phyloP scores from a whole-genome alignment of 2,888 invertebrate genomes.

The Phragmatobia fuliginosa region DNA sequence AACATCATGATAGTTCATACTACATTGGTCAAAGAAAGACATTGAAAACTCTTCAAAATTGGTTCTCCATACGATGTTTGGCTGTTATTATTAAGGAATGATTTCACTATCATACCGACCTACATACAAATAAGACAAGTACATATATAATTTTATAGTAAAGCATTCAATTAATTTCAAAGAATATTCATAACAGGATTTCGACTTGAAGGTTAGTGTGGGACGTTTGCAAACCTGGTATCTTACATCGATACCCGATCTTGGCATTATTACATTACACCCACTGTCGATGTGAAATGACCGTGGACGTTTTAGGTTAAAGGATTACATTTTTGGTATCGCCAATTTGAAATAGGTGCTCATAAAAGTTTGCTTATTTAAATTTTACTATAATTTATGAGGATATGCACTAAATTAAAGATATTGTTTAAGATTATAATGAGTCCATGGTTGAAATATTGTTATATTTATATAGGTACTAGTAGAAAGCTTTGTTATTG shows the following conservation, averaged over 20 bases:
- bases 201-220: constrained; percentile 29
- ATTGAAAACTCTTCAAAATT: too few species aligned
- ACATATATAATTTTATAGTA: background rate
- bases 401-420: background rate
- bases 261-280: constrained; percentile 46
- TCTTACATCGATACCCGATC: constrained; percentile 47
- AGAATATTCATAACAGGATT: constrained; percentile 4
- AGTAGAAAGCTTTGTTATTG: background rate
- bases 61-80: too few species aligned
- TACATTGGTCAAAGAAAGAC: too few species aligned
- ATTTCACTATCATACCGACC: too few species aligned
- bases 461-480: background rate
- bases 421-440: constrained; percentile 3
- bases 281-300: constrained; percentile 47
- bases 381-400: constrained; percentile 31
- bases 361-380: constrained; percentile 45
- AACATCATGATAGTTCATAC: too few species aligned
- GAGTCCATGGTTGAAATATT: background rate
- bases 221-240: constrained; percentile 49
- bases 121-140: background rate
- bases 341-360: constrained; percentile 39
- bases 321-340: constrained; percentile 47
- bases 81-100: too few species aligned
- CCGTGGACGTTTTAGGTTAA: constrained; percentile 48
- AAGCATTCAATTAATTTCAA: background rate